These are phyloP conservation scores for Caenorhabditis plicata DNA, from an alignment of 2,888 invertebrate species.

Conservation along the genomic window DNA sequence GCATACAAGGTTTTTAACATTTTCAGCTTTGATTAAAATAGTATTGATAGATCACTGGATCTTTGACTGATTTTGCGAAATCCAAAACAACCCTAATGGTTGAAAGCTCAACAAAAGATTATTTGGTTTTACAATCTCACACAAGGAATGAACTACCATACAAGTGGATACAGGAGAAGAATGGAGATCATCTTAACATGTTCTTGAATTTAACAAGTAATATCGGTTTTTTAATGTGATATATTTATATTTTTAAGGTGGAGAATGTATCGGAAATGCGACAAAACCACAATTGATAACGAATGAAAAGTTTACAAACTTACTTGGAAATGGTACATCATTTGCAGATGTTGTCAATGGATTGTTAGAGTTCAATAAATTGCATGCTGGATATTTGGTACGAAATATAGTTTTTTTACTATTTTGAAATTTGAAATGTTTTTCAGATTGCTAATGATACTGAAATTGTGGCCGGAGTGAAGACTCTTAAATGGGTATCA, in stretches of 20 bases:
- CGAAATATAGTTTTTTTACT: not conserved
- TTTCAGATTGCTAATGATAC: no score
- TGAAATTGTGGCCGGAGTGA: slow-evolving; percentile 23
- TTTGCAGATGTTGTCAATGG: slow-evolving; percentile 6
- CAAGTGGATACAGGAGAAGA: slow-evolving; percentile 13
- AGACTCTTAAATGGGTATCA: slow-evolving; percentile 10
- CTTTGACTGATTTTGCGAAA: slow-evolving; percentile 8
- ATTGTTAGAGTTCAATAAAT: slow-evolving; percentile 5
- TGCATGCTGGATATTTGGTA: slow-evolving; percentile 9
- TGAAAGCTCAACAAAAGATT: slow-evolving; percentile 5
- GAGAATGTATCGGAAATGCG: slow-evolving; percentile 10
- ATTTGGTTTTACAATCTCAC: slow-evolving; percentile 6
- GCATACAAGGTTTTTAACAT: slow-evolving; percentile 8
- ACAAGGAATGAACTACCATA: slow-evolving; percentile 1
- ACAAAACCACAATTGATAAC: slow-evolving; percentile 5
- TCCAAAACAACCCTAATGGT: slow-evolving; percentile 4
- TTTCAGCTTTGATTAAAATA: not conserved
- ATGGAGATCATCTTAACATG: not conserved
- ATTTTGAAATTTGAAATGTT: not conserved
- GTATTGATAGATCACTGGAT: slow-evolving; percentile 16
- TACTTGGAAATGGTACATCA: slow-evolving; percentile 13
- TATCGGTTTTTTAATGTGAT: not conserved
- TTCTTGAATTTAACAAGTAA: slow-evolving; percentile 10
- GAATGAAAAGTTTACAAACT: not conserved
- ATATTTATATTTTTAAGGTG: slow-evolving; percentile 6